Evolutionary conservation across 2,888 invertebrate genomes (phyloP), one percentile per base, ranked within the genome.

Genomic region (Amblyjoppa fuscipennis): DNA sequence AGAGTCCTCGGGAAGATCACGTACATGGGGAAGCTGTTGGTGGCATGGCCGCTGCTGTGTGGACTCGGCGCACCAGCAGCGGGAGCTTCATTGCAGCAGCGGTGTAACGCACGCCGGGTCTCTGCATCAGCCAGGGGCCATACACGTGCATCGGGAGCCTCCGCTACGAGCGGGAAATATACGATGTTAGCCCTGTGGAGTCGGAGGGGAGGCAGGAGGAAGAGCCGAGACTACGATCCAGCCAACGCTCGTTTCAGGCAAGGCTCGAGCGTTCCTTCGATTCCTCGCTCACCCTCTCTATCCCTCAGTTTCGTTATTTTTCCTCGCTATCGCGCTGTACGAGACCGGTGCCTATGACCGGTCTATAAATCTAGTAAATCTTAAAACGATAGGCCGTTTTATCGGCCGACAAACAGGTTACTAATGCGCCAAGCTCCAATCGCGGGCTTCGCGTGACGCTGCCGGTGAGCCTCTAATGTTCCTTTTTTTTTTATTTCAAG

Each of bases 361-460:
- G 90, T 91, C 91, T 90, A 91, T 92, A 92, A 92, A 92, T 92
- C 92, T 88, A 89, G 88, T 86, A 90, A 91, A 91, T 91, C 91
- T 92, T 89, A 86, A 90, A 91, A 88, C 90, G 90, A 92, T 91
- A 89, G 75, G 88, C 88, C 88, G 89, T 90, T 92, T 92, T 92
- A 92, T 92, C 91, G 90, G 83, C 86, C 88, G 90, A 90, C 92
- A 91, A 93, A 92, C 92, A 90, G 90, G 91, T 92, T 92, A 89
- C 90, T 91, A 91, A 92, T 92, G 90, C 90, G 84, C 87, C 88
- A 84, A 69, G 84, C 88, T 89, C 90, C 91, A 89, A 91, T 92
- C 90, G 78, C 76, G 82, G 71, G 81, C 85, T 89, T 90, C 87
- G 90, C 89, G 91, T 90, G 90, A 89, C 87, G 89, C 88, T 90